A percentile compares a stretch with the other conserved stretches of the same genome.
These are phyloP conservation scores for Tinea pellionella DNA, from an alignment of 2,888 invertebrate genomes.

Conservation along the genomic window DNA sequence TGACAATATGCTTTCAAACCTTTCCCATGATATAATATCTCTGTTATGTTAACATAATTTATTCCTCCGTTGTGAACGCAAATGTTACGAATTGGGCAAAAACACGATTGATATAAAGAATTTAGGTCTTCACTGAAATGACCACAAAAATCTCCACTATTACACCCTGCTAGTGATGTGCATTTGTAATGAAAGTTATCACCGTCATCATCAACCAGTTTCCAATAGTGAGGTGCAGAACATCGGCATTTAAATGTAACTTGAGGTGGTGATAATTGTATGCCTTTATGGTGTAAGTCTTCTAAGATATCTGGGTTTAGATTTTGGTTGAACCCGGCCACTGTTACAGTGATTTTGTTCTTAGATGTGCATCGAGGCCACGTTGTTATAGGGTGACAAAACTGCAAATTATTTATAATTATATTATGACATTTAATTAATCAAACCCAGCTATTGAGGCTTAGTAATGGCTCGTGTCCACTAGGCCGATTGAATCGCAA, in stretches of 20 bases:
- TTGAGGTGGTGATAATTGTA: conserved; percentile 48
- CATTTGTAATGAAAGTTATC: conserved; percentile 50
- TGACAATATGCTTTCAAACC: conserved; percentile 70
- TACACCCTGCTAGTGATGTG: conserved; percentile 60
- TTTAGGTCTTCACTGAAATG: conserved; percentile 68
- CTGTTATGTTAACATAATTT: conserved; percentile 50
- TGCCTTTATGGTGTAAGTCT: conserved; percentile 41
- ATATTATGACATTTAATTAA: too few relatives aligned
- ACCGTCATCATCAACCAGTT: conserved; percentile 28
- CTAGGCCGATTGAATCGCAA: too few relatives aligned
- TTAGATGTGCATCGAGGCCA: conserved; percentile 43
- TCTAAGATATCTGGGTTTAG: conserved; percentile 54
- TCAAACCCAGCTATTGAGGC: background rate
- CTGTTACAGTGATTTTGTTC: conserved; percentile 41
- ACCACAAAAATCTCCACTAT: conserved; percentile 70
- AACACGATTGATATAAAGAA: conserved; percentile 72
- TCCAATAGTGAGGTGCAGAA: conserved; percentile 64
- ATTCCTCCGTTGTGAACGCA: conserved; percentile 67
- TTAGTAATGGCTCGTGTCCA: too few relatives aligned
- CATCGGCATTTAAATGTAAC: conserved; percentile 63
- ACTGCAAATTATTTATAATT: conserved; percentile 41
- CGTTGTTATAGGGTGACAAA: conserved; percentile 51
- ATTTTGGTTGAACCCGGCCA: conserved; percentile 34
- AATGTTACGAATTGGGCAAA: conserved; percentile 70
- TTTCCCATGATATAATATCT: conserved; percentile 66